Base-by-base conservation (phyloP, 2,797 vertebrate species). In the Zenarchopterus dispar region DNA sequence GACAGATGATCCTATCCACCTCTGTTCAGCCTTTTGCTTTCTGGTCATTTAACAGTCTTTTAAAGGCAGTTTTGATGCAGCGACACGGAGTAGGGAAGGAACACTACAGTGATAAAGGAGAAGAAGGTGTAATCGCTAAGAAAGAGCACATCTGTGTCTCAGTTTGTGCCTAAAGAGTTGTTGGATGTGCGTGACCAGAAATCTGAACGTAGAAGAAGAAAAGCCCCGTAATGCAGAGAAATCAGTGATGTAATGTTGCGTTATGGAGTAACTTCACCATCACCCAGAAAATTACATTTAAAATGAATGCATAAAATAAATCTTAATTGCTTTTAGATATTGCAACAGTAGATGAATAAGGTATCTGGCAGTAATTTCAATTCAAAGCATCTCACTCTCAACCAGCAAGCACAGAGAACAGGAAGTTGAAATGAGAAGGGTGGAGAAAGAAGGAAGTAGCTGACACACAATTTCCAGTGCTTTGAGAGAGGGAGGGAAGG, bases 401-500 rank as follows among this genome's bases (percentile, higher is more conserved):
- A 78, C 56, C 60, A 60, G 56, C 44, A 56, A 62, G 56, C 44
- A 57, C n/a, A 53, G 49, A 78, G 81, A 92, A 91, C 86, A 91
- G 90, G 91, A 93, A 92, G 88, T 73, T 76, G 67, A 69, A 74
- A 63, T n/a, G 21, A 69, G 68, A 72, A 73, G 75, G 75, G 77
- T 70, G 72, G 70, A 41, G 67, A 67, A 3, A 74, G 70, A 55
- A 83, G 84, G 87, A 92, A 90, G 85, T 86, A 57, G 70, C 76
- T 74, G 86, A 91, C 64, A 15, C 79, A 84, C 62, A 91, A 85
- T 92, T 92, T 93, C 91, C 92, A 84, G 75, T 41, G 63, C 44
- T 78, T 70, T 28, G 64, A 70, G 69, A 6, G 36, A 39, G 36
- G 33, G 33, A 36, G 70, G 44, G 59, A 60, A 39, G 75, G 59